These are phyloP conservation scores for Dinomys branickii DNA, from an alignment of 2,113 vertebrate species.

Conservation along the genomic window DNA sequence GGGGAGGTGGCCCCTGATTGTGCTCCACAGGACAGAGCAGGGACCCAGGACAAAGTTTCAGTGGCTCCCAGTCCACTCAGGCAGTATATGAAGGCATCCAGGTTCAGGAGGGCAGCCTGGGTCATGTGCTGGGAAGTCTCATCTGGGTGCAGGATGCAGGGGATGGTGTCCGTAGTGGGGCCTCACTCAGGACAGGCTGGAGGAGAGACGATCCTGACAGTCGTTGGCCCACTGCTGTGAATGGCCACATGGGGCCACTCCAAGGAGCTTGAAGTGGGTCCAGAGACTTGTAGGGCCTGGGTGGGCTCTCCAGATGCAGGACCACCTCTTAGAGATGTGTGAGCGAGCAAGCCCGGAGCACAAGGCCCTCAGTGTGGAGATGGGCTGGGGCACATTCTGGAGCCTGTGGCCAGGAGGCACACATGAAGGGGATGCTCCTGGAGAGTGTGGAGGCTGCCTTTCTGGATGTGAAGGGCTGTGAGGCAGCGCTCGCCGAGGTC, in stretches of 20 bases:
- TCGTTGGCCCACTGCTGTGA: rapidly evolving
- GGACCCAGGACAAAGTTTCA: neutral
- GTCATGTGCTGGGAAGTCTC: neutral
- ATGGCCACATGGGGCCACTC: rapidly evolving
- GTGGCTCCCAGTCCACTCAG: neutral
- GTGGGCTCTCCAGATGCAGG: rapidly evolving
- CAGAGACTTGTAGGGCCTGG: neutral
- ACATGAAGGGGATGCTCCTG: rapidly evolving
- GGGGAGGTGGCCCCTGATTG: too few species aligned
- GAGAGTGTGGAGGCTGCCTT: neutral
- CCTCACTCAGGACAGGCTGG: rapidly evolving
- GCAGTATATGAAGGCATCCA: neutral
- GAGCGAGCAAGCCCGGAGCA: rapidly evolving
- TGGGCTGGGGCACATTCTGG: neutral
- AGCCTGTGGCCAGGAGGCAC: rapidly evolving
- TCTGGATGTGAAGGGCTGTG: rapidly evolving
- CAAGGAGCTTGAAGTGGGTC: rapidly evolving
- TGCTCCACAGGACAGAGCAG: neutral
- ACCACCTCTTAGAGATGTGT: neutral
- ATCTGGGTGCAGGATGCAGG: neutral
- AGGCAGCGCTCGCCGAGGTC: neutral
- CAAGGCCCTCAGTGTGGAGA: neutral
- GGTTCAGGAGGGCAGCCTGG: too few species aligned
- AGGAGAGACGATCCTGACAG: neutral
- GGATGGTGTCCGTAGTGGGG: rapidly evolving